These are phyloP conservation scores for Orthosia gracilis DNA, from an alignment of 2,888 invertebrate genomes.

Conservation along the genomic window DNA sequence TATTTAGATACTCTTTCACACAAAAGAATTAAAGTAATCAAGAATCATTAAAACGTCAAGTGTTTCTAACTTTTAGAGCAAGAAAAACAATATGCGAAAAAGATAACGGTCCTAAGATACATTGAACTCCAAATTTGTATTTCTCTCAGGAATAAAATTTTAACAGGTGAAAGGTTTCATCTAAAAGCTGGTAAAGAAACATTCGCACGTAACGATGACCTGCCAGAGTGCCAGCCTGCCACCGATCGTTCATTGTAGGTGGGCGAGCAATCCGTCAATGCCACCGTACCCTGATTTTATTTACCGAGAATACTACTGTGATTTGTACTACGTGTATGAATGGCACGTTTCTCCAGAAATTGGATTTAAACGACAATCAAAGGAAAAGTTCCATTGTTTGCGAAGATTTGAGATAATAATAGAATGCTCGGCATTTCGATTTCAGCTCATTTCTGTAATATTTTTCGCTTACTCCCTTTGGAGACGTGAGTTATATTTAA, in stretches of 20 bases:
- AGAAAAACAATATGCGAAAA: neutral
- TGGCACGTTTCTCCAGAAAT: neutral
- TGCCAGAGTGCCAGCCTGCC: constrained; percentile 24
- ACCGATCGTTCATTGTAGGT: constrained; percentile 62
- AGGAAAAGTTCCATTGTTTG: too few relatives aligned
- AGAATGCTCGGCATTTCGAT: neutral
- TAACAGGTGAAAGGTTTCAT: constrained; percentile 7
- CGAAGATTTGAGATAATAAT: constrained; percentile 19
- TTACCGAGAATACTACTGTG: constrained; percentile 56
- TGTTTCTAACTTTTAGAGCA: neutral
- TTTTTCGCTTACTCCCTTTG: too few relatives aligned
- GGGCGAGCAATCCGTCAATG: constrained; percentile 59
- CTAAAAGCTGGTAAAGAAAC: constrained; percentile 38
- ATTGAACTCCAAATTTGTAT: constrained; percentile 12
- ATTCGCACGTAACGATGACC: constrained; percentile 28
- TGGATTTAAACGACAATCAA: too few relatives aligned
- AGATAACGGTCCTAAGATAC: neutral
- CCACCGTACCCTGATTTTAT: constrained; percentile 61
- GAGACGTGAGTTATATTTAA: too few relatives aligned
- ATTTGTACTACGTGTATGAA: constrained; percentile 59
- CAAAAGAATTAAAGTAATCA: neutral
- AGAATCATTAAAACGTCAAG: neutral
- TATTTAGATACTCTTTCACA: too few relatives aligned
- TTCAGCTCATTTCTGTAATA: neutral
- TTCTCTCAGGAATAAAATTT: constrained; percentile 17